Conservation (phyloP, 2,888 invertebrate species). For the Lycocerus yunnanus region DNA sequence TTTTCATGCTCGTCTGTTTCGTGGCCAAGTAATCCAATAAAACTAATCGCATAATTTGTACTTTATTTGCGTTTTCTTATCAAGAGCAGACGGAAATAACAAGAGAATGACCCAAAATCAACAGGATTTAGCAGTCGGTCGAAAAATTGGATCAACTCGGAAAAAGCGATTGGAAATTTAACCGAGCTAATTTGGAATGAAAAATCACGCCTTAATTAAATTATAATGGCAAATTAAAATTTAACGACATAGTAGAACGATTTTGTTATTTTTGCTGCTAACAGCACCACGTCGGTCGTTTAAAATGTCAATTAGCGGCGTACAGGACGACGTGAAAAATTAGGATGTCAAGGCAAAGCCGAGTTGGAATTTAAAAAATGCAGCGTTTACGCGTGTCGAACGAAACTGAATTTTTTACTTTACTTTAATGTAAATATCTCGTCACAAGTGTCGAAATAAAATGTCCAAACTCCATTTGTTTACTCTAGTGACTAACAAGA, state of each 20-base stretch:
- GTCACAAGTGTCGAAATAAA: not conserved
- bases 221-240: not conserved
- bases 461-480: not conserved
- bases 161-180: not conserved
- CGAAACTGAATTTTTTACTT: not conserved
- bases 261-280: not conserved
- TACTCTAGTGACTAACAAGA: not conserved
- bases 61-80: conserved; percentile 12
- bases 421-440: not conserved
- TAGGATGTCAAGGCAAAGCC: not conserved
- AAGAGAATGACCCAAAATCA: not conserved
- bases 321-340: not conserved
- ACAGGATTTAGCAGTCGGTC: not conserved
- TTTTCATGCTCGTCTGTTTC: not conserved
- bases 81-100: conserved; percentile 23
- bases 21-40: not conserved
- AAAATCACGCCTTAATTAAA: not conserved
- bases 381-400: not conserved
- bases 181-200: not conserved
- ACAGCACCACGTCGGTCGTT: not conserved
- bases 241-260: not conserved
- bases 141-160: too few species aligned
- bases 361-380: not conserved
- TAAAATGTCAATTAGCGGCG: not conserved
- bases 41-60: not conserved